Percentiles rank a stretch among this genome's conserved stretches.
These are phyloP conservation scores for Eumerus sabulonum DNA, from an alignment of 2,888 invertebrate species.

Conservation along the genomic window DNA sequence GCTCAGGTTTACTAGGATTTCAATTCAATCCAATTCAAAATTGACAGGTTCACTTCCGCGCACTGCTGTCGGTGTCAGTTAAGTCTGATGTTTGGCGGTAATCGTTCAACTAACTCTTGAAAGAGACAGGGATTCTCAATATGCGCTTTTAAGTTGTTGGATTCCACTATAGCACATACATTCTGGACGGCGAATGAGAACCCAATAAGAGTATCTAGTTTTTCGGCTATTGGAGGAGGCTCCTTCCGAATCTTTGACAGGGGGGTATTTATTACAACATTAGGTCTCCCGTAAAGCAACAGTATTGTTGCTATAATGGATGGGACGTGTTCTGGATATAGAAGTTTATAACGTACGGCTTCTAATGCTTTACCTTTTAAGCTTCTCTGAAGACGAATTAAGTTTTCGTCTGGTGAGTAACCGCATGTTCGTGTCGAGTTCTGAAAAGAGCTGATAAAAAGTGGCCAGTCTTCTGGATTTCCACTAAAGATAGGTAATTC, in stretches of 20 bases:
- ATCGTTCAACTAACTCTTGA: no score
- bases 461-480: conserved; percentile 18
- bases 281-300: neutral
- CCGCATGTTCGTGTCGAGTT: neutral
- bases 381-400: conserved; percentile 3
- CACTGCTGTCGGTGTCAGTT: no score
- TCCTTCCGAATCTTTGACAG: no score
- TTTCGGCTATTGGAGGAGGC: no score
- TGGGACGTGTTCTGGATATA: neutral
- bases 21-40: no score
- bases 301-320: neutral
- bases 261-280: no score
- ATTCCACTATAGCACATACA: neutral
- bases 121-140: neutral
- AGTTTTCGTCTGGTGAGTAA: neutral
- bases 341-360: neutral
- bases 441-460: neutral
- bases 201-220: neutral
- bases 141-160: neutral
- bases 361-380: conserved; percentile 33
- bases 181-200: neutral
- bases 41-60: no score
- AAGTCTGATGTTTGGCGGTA: no score
- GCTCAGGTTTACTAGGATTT: no score
- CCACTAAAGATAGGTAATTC: conserved; percentile 14